These are phyloP conservation scores for Philereme transversata DNA, from an alignment of 2,888 invertebrate species.

Conservation along the genomic window DNA sequence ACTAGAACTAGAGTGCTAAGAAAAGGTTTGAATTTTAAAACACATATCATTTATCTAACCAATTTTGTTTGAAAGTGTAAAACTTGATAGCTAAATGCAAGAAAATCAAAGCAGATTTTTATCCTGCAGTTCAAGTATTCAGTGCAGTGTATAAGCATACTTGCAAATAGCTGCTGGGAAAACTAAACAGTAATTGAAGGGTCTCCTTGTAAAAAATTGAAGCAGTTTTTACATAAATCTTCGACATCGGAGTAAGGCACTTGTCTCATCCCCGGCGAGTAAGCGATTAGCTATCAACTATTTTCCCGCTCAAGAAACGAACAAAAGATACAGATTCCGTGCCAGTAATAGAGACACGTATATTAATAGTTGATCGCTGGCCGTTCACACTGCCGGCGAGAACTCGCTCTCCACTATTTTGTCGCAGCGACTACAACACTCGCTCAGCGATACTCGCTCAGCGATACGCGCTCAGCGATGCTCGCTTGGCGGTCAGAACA, in stretches of 20 bases:
- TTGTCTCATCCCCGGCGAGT: too few relatives aligned
- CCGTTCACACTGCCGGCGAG: too few relatives aligned
- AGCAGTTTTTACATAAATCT: conserved; percentile 6
- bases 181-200: background rate
- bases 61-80: background rate
- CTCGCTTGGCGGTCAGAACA: too few relatives aligned
- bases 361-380: too few relatives aligned
- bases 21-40: background rate
- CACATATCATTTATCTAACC: background rate
- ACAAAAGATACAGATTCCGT: too few relatives aligned
- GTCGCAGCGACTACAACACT: too few relatives aligned
- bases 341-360: too few relatives aligned
- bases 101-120: background rate
- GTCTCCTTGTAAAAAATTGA: background rate
- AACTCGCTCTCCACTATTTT: too few relatives aligned
- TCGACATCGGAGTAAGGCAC: conserved; percentile 8
- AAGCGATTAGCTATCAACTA: too few relatives aligned
- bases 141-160: background rate
- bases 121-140: background rate
- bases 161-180: background rate
- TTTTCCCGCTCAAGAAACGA: too few relatives aligned
- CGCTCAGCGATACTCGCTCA: too few relatives aligned
- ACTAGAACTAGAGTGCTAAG: background rate
- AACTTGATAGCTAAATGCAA: background rate
- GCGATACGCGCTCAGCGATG: too few relatives aligned